These are phyloP conservation scores for Tadarida brasiliensis DNA, from an alignment of 2,797 vertebrate species.

Conservation along the genomic window DNA sequence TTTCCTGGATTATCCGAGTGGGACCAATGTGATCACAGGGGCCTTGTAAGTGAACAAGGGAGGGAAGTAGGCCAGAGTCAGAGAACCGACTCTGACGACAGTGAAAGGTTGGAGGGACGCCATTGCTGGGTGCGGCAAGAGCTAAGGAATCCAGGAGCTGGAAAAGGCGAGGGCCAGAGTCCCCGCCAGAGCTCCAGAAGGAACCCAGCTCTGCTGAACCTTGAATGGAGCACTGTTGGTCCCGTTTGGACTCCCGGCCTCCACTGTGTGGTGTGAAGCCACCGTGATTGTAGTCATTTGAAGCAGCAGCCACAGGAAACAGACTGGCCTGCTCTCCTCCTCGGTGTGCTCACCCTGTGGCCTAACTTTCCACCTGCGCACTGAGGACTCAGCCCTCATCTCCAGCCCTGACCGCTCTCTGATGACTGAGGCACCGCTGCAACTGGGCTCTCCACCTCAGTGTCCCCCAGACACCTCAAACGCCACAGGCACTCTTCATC, in stretches of 20 bases:
- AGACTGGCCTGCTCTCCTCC: too few species aligned
- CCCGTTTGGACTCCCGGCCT: not conserved
- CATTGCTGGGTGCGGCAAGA: not conserved
- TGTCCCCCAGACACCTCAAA: not conserved
- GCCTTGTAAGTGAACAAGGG: not conserved
- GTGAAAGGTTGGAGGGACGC: not conserved
- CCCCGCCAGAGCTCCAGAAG: not conserved
- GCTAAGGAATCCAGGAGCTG: not conserved
- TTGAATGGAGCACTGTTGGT: not conserved
- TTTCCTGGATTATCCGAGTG: not conserved
- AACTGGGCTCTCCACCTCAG: accelerated
- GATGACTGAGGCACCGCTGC: not conserved
- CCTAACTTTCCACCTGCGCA: not conserved
- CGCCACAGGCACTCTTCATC: accelerated
- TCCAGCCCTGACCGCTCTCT: too few species aligned
- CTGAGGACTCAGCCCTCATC: too few species aligned
- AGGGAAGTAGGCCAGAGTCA: not conserved
- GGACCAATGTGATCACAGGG: not conserved
- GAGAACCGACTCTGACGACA: not conserved
- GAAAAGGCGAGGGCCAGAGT: not conserved
- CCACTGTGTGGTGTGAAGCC: not conserved
- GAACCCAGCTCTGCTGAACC: not conserved
- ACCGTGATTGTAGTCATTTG: not conserved
- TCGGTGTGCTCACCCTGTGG: not conserved
- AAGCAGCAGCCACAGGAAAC: not conserved